Base-by-base conservation (phyloP, 2,113 vertebrate genomes). In the Orthonyx spaldingii region DNA sequence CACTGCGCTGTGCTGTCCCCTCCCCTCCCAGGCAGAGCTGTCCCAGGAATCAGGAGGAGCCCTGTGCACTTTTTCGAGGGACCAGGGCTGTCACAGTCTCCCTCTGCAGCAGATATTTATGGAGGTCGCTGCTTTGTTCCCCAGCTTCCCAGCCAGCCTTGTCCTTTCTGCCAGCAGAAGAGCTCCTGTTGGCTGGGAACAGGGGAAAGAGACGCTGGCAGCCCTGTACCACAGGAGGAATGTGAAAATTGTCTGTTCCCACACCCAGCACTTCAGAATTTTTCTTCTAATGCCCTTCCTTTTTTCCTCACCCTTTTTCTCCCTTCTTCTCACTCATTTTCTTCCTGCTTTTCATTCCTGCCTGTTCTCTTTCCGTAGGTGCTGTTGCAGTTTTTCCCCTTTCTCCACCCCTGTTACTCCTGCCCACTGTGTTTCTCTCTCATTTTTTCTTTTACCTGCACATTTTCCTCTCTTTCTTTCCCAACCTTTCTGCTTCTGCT, bases 51-150 rank as follows among this genome's bases (percentile, higher is more conserved):
- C 57, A 15, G 47, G 9, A 89, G 61, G 30, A 72, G 30, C 56
- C 22, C 49, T 10, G 26, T 68, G 72, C 52, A 32, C 50, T 32
- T 79, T 94, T 91, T 16, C 46, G 41, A 39, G 63, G 63, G 61
- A 84, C 39, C 68, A 86, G 56, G 20, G 35, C 90, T 96, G 88
- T 91, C 69, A 75, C 42, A 10, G 2, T 50, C 64, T 88, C 86
- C 85, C 91, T 93, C 52, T 71, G 19, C 10, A 69, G 85, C 37
- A 90, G 90, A 10, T 94, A 80, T 94, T 97, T 96, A 39, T 74
- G 92, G 95, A 94, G 80, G 32, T 30, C 78, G 18, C n/a, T 57
- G 65, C 75, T 57, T 88, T 66, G 66, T 55, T 92, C 24, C 57
- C 50, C 16, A 46, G 60, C 52, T 90, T 69, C 52, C 61, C 55